Conservation (phyloP, 1,140 invertebrate genomes). For the Coelopa frigida region DNA sequence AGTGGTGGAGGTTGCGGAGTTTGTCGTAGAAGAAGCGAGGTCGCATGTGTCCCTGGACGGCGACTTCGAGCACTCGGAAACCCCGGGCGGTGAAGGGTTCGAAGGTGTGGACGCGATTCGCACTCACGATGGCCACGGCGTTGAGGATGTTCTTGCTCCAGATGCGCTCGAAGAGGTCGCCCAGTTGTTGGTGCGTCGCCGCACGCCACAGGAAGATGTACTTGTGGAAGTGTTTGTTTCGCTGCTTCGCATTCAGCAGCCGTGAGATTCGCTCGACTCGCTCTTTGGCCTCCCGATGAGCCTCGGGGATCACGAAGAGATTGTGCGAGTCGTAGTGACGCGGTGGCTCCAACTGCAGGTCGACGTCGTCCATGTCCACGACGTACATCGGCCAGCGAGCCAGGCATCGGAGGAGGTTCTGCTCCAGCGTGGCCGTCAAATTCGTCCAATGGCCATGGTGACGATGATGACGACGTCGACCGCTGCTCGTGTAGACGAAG, state of each 20-base stretch:
- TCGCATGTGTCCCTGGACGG: background rate
- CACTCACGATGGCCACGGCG: constrained; percentile 19
- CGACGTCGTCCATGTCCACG: constrained; percentile 16
- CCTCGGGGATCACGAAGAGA: constrained; percentile 23
- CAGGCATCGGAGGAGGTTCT: constrained; percentile 21
- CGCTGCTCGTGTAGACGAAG: constrained; percentile 3
- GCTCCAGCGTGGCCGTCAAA: too few species aligned
- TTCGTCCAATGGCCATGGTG: too few species aligned
- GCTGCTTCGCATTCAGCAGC: constrained; percentile 30
- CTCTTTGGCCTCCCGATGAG: constrained; percentile 1
- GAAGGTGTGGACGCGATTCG: constrained; percentile 23
- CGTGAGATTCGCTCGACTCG: constrained; percentile 20
- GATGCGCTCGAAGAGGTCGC: constrained; percentile 18
- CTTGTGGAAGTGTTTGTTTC: constrained; percentile 25
- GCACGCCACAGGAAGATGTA: constrained; percentile 33
- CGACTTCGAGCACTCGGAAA: constrained; percentile 3
- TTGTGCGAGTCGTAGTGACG: constrained; percentile 25
- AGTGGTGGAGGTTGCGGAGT: constrained; percentile 22
- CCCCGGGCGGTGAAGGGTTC: constrained; percentile 26
- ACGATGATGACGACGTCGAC: too few species aligned
- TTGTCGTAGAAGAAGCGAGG: constrained; percentile 21
- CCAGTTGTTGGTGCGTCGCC: constrained; percentile 15
- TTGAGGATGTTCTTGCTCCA: constrained; percentile 25
- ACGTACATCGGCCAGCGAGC: constrained; percentile 16
- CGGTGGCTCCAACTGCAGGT: constrained; percentile 21